Evolutionary conservation across 2,797 vertebrate species (phyloP), one percentile per base, ranked within the genome.

Genomic region (Tenualosa ilisha): DNA sequence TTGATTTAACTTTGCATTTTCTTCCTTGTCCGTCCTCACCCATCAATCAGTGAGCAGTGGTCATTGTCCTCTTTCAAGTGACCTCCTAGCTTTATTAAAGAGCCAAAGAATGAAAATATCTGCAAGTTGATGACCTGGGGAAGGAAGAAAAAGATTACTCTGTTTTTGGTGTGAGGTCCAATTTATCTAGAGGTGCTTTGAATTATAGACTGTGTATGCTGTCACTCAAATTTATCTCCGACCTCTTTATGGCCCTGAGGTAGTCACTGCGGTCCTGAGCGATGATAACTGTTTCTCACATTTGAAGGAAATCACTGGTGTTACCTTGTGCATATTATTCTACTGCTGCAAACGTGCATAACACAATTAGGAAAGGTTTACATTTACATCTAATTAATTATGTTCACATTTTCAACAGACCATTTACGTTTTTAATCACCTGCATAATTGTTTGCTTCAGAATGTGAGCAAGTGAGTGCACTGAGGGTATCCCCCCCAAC

Each of bases 151-250:
- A 87, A 82, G 89, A 92, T 91, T 91, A 92, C 93, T 93, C 91
- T 51, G 90, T 90, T 92, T 95, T 94, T 92, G 93, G 90, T 89
- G 92, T 92, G 90, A 91, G 90, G 93, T 89, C 92, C 83, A 88
- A 92, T 93, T 94, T 95, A 95, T 95, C 94, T 87, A 91, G 88
- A 87, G 50, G 91, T 87, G 85, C 17, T 51, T 79, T 90, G 91
- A 93, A 94, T 94, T 92, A 92, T 92, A 92, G 92, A 92, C 91
- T 93, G 92, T 91, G 91, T 72, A 89, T 92, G 92, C 94, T 94
- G 93, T 94, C 94, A 92, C 92, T 95, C 95, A 95, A 93, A 91
- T 93, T 93, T 93, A 94, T 94, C 93, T 93, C 93, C 94, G 94
- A 95, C 93, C 93, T 93, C 92, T 94, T 93, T 94, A 93, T 91